phyloP scores from a whole-genome alignment of 2,113 vertebrate genomes.

The Lasiurus cinereus region DNA sequence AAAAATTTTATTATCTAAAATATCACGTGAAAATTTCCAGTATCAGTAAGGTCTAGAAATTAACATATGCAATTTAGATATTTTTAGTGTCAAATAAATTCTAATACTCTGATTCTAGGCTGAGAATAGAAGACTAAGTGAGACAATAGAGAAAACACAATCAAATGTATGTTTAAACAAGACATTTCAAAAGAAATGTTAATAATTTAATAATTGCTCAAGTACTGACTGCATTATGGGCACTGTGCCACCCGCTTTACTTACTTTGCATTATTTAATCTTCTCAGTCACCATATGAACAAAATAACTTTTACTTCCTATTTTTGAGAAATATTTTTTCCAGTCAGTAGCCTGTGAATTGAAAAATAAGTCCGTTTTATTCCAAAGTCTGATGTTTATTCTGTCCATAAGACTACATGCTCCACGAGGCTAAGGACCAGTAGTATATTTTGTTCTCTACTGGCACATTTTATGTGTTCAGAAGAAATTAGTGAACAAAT shows the following conservation, averaged over 20 bases:
- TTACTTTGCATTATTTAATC: conserved; percentile 1
- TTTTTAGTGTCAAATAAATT: background rate
- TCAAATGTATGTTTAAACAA: background rate
- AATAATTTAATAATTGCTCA: conserved; percentile 28
- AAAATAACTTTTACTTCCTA: conserved; percentile 8
- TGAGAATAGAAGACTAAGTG: background rate
- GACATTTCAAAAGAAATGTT: conserved; percentile 37
- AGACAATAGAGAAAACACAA: conserved; percentile 39
- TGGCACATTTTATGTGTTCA: background rate
- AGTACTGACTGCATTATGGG: background rate
- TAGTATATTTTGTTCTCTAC: background rate
- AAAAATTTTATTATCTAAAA: background rate
- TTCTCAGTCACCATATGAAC: background rate
- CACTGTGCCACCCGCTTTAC: background rate
- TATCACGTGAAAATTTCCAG: background rate
- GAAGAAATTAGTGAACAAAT: background rate
- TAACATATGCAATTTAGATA: background rate
- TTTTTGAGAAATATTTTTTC: conserved; percentile 44
- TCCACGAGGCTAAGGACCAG: background rate
- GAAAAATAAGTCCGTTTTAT: conserved; percentile 44
- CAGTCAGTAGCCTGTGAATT: background rate
- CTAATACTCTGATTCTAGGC: background rate
- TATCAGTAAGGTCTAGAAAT: conserved; percentile 23
- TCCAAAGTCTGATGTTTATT: conserved; percentile 14
- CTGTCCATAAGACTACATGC: background rate